Evolutionary conservation across 2,797 vertebrate genomes (phyloP), one percentile per base, ranked within the genome.

Genomic region (Psittacula derbiana): DNA sequence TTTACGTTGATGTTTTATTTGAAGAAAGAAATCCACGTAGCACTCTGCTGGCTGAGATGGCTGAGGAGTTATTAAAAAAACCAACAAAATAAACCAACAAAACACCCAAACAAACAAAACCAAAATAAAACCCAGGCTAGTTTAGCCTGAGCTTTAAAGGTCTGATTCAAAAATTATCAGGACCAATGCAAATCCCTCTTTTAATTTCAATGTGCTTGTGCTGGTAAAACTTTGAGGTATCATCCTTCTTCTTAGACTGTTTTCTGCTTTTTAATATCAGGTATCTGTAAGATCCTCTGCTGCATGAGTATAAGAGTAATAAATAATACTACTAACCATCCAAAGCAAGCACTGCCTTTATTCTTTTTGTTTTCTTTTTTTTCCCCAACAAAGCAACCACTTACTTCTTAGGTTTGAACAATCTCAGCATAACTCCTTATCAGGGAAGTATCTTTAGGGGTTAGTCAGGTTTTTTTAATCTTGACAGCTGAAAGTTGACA

Each of bases 1-100:
- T 91, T 65, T 74, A 91, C 0, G 0, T 62, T 0, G 20, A 58
- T 57, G 50, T 47, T 93, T 91, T 86, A 96, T 91, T 90, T 86
- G 91, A 93, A 92, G 79, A 90, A n/a, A 91, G 80, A 90, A 96
- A 96, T 93, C 84, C 85, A 53, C 43, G 18, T 46, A 90, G 86
- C 25, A 50, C 20, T 90, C 46, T 47, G 15, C 74, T 18, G 31
- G 43, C 58, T 69, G 75, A 91, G 62, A 67, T 1, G 16, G 66
- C 67, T 3, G 0, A 67, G 73, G 79, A 93, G 47, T 76, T 95
- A 74, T 72, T 79, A 5, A 53, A 69, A 66, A 80, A 66, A 27
- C 2, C 14, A 24, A 36, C 23, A 24, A 33, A 33, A 33, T 24
- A 58, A 36, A 58, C 55, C n/a, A 57, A 57, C n/a, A 58, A 66